Percentiles rank a stretch among this genome's conserved stretches.
phyloP scores from a whole-genome alignment of 2,113 vertebrate species.

The Podiceps cristatus region DNA sequence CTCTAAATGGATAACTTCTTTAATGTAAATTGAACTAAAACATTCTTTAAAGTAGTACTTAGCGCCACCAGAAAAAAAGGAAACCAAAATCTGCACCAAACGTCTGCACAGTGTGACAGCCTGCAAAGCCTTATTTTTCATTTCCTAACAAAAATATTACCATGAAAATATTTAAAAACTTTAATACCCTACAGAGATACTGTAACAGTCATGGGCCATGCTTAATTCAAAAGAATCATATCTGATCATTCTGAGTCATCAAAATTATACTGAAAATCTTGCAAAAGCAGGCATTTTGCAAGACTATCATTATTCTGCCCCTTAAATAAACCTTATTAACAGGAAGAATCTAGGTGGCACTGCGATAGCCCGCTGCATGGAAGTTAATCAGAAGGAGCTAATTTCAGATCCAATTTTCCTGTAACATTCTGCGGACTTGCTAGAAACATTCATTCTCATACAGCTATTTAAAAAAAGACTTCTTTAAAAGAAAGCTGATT shows the following conservation, averaged over 20 bases:
- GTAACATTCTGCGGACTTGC: background rate
- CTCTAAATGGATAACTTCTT: background rate
- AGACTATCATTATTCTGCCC: background rate
- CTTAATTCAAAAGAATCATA: background rate
- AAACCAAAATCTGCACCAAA: background rate
- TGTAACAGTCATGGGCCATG: background rate
- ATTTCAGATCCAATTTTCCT: background rate
- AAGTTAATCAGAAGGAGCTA: constrained; percentile 24
- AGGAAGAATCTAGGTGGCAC: background rate
- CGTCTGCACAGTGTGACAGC: background rate
- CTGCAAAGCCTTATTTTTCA: background rate
- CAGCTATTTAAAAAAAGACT: background rate
- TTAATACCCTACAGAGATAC: background rate
- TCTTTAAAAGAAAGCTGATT: background rate
- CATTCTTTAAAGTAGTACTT: background rate
- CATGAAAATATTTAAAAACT: background rate
- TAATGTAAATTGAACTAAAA: background rate
- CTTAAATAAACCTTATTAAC: background rate
- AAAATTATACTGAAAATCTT: background rate
- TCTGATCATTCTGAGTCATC: background rate
- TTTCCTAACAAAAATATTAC: background rate
- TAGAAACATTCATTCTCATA: background rate
- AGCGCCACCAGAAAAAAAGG: background rate
- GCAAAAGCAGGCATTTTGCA: background rate
- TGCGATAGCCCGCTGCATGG: background rate